Base-by-base conservation (phyloP, 2,113 vertebrate species). In the Centrocercus urophasianus region DNA sequence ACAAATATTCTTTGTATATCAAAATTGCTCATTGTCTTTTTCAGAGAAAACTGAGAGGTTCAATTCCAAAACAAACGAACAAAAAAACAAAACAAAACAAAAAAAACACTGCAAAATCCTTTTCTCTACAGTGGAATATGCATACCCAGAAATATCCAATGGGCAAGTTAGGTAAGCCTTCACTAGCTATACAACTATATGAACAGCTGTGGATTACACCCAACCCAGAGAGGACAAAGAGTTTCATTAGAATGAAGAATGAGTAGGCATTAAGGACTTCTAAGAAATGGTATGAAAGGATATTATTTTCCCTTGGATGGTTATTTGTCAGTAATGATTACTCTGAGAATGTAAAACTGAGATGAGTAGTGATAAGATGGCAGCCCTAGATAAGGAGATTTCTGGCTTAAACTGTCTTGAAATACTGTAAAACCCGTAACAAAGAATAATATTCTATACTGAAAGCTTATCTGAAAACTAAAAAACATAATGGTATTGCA, bases 121-220 rank as follows among this genome's bases (percentile, higher is more conserved):
- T 90, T 78, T 52, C 45, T 83, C 14, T 17, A 15, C 20, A 69
- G 20, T 1, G 78, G 7, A 20, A 57, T 84, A 84, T 40, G 19
- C 48, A 20, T 60, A 24, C 11, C 10, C 36, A 79, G 24, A 86
- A 6, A 6, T 52, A 18, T n/a, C 38, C 66, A 11, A 86, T 34
- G 27, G 32, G 6, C 20, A 67, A 42, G 8, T 17, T 61, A 81
- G 64, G 83, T 83, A 63, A 79, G 10, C 25, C 19, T 79, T 8
- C 63, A 43, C 18, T 40, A 60, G 11, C 11, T 7, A 13, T 13
- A 18, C 27, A 65, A 14, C 3, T 27, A 34, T 18, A 30, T 27
- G 8, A 0, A 7, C 0, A 1, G 16, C 10, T 91, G 56, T 71
- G 13, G 34, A 38, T 7, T 21, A 54, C 8, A 28, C 13, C 25